phyloP scores from a whole-genome alignment of 2,888 invertebrate species.

The Leptothorax acervorum region DNA sequence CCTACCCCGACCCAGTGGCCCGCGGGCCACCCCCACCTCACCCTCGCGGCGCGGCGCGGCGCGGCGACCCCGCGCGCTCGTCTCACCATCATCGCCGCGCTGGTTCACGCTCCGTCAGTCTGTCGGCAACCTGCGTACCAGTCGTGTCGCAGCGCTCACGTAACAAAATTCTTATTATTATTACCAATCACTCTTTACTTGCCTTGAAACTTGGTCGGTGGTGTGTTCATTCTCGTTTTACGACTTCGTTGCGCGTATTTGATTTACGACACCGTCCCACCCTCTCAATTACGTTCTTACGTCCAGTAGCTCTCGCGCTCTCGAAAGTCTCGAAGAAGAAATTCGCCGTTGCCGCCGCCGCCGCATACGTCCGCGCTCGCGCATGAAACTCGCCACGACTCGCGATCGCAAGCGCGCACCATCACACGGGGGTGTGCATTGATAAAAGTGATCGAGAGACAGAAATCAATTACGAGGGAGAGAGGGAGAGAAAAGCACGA shows the following conservation, averaged over 20 bases:
- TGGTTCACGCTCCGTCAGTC: conserved; percentile 81
- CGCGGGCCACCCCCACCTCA: conserved; percentile 71
- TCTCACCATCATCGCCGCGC: conserved; percentile 64
- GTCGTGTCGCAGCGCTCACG: conserved; percentile 84
- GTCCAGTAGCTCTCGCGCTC: conserved; percentile 37
- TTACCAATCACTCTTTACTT: conserved; percentile 66
- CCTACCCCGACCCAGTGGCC: conserved; percentile 72
- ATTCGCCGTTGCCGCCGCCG: conserved; percentile 5
- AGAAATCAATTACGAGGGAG: conserved; percentile 31
- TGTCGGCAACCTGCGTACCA: conserved; percentile 85
- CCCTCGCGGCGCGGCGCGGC: conserved; percentile 61
- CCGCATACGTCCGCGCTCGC: conserved; percentile 47
- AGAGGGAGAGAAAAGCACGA: conserved; percentile 36
- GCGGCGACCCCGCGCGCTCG: conserved; percentile 64
- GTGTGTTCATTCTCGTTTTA: conserved; percentile 67
- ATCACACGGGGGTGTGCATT: conserved; percentile 14
- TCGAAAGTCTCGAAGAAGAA: background rate
- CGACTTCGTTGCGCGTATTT: conserved; percentile 65
- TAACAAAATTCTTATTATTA: conserved; percentile 82
- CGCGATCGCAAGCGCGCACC: conserved; percentile 25
- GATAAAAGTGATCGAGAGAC: conserved; percentile 49
- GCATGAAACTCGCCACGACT: conserved; percentile 54
- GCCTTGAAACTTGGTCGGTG: conserved; percentile 64
- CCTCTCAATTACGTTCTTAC: conserved; percentile 47
- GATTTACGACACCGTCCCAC: conserved; percentile 44